Evolutionary conservation across 1,140 invertebrate species (phyloP), one percentile per base, ranked within the genome.

Genomic region (Drosophila parvula): DNA sequence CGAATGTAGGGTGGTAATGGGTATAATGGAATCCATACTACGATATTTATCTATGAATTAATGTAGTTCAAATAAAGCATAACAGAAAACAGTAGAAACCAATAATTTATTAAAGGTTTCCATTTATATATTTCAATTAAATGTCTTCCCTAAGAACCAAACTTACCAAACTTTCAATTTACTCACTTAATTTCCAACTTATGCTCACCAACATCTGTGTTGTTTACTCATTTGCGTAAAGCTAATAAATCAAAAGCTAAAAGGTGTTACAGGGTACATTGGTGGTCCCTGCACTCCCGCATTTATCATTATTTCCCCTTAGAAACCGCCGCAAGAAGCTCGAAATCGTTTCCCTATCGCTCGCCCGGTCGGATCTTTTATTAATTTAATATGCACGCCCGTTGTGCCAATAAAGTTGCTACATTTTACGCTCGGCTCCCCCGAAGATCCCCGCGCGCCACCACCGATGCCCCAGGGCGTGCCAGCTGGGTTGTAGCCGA

Each of bases 351-450:
- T 16, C 50, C 50, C 59, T 53, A 74, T 64, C 59, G 51, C 22
- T 28, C 10, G 27, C 45, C 41, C 27, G 18, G 38, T 77, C 11
- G 55, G 60, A 69, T 82, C 48, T 73, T 82, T 82, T 86, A 86
- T 78, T 84, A 74, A 89, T 89, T 84, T 79, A 89, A 89, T 89
- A 89, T 89, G 84, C 80, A 89, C 84, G 80, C 84, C 84, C 74
- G 70, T 89, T 81, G 67, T 47, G 63, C 62, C 84, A 89, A 89
- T 89, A 89, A 89, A 89, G 84, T 89, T 89, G 84, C 84, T 84
- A 90, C 84, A 89, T 89, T 89, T 89, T 81, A 89, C 85, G 84
- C 84, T 75, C 51, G 41, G 36, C 38, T 30, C 22, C 50, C 55
- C 41, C 57, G 59, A 43, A n/a, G 38, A 30, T 44, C 28, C 10